Base-by-base conservation (phyloP, 2,113 vertebrate genomes). In the Phrynosoma platyrhinos region DNA sequence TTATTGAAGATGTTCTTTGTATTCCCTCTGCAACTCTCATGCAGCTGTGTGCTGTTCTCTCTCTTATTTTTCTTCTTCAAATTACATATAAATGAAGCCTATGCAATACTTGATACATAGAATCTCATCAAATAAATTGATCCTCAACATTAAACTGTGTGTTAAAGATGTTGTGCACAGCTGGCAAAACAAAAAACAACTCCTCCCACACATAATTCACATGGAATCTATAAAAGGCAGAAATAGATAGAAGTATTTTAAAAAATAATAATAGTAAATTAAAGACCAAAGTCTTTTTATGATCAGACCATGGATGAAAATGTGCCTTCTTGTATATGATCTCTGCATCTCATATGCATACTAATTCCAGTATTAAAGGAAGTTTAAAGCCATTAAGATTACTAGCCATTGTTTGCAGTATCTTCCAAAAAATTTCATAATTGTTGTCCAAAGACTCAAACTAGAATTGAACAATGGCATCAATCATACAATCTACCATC, bases 111-210 rank as follows among this genome's bases (percentile, higher is more conserved):
- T 82, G 69, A 58, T 25, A 82, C 32, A 77, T 21, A 20, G 36
- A n/a, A 75, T 66, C 74, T 53, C 82, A 53, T 82, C 79, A 82
- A 76, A 87, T 87, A 62, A 87, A 75, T 81, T 81, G 23, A 76
- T 82, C 62, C 6, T 23, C 36, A 58, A 81, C 79, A 87, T 87
- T 87, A 87, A 64, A 82, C 79, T 82, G 53, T 72, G 66, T 71
- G 53, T 83, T 83, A 81, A 64, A 82, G 30, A 16, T 64, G 18
- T 72, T 75, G 25, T 78, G 52, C 32, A 85, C 55, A 78, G 20
- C 55, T 32, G 27, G 74, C n/a, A 68, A 64, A 62, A 30, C 71
- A 42, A 47, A 76, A 85, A 55, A 84, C n/a, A 58, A 58, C 53
- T 16, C 14, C 10, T 2, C 10, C 5, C 9, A 58, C 55, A 58